Conservation (phyloP, 2,797 vertebrate species). For the Tragelaphus oryx region DNA sequence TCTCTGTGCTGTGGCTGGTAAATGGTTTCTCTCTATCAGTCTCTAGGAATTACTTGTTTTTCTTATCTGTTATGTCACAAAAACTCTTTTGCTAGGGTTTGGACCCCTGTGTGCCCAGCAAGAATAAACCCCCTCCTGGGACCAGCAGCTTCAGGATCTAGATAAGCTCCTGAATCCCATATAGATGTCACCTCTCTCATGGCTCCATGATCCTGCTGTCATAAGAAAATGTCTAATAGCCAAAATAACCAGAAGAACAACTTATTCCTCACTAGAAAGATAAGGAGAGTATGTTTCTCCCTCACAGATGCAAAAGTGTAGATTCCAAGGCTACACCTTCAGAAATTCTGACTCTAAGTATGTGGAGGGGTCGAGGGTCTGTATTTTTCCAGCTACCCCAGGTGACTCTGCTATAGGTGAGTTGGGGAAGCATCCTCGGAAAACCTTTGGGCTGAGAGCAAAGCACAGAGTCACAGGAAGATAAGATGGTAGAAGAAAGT, state of each 20-base stretch:
- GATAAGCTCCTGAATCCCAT: background rate
- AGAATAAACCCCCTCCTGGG: background rate
- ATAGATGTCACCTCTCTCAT: background rate
- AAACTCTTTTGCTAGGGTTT: background rate
- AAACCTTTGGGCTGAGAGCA: background rate
- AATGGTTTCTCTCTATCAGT: background rate
- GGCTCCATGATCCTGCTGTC: background rate
- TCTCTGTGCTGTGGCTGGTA: background rate
- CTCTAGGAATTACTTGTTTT: constrained; percentile 27
- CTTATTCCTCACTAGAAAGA: background rate
- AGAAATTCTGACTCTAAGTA: background rate
- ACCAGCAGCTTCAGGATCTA: background rate
- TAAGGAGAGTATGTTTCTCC: background rate
- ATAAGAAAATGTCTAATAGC: background rate
- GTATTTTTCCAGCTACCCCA: background rate
- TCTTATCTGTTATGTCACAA: background rate
- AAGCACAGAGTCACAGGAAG: background rate
- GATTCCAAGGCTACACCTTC: background rate
- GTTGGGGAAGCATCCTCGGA: background rate
- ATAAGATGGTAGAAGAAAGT: background rate
- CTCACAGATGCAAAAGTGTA: background rate
- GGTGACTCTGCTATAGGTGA: background rate
- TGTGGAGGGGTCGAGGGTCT: background rate
- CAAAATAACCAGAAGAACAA: background rate
- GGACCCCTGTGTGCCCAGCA: background rate